A percentile compares a stretch with the other conserved stretches of the same genome.
Evolutionary conservation across 2,888 invertebrate genomes (phyloP).

Genomic region (Protophormia terraenovae): DNA sequence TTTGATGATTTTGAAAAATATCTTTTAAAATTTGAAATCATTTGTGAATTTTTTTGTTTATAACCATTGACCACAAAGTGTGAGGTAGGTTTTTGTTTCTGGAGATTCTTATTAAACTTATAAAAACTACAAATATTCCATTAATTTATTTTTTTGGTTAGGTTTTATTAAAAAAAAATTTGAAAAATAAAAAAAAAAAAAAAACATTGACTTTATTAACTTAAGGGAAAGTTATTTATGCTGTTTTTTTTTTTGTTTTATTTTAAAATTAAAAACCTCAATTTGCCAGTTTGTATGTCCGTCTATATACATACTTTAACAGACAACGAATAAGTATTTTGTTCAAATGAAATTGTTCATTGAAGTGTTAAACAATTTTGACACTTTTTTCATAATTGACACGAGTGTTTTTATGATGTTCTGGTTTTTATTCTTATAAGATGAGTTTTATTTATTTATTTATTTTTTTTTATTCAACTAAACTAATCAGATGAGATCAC

Average conservation of each 20-base stretch:
- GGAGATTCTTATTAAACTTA: background rate
- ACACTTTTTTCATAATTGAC: slow-evolving; percentile 69
- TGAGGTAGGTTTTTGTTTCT: slow-evolving; percentile 40
- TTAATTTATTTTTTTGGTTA: background rate
- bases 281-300: slow-evolving; percentile 19
- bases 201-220: too few species aligned
- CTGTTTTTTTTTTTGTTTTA: background rate
- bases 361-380: slow-evolving; percentile 69
- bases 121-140: slow-evolving; percentile 20
- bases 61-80: slow-evolving; percentile 41
- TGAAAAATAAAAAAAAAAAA: too few species aligned
- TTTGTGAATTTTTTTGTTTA: background rate
- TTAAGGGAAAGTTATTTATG: slow-evolving; percentile 30
- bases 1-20: slow-evolving; percentile 25
- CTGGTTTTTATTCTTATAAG: slow-evolving; percentile 10
- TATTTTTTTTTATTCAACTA: slow-evolving; percentile 35
- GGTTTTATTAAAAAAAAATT: too few species aligned
- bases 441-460: background rate
- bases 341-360: slow-evolving; percentile 52
- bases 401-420: slow-evolving; percentile 36
- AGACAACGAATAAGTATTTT: slow-evolving; percentile 5
- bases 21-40: background rate
- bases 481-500: slow-evolving; percentile 46
- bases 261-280: slow-evolving; percentile 57
- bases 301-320: too few species aligned